These are phyloP conservation scores for Maccullochella peelii DNA, from an alignment of 2,113 vertebrate species.

Conservation along the genomic window DNA sequence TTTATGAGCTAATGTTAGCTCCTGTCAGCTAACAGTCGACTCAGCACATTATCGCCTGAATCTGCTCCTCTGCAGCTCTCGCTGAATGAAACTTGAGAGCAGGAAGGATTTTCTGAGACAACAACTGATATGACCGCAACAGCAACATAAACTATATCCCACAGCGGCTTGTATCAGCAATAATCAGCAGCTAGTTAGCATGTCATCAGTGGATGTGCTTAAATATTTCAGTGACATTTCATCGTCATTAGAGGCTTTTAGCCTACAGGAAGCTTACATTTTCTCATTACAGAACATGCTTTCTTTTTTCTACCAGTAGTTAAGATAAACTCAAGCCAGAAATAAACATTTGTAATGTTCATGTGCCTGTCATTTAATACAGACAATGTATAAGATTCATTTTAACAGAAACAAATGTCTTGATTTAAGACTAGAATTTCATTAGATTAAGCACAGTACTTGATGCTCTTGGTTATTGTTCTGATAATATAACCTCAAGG, in stretches of 20 bases:
- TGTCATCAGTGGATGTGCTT: background rate
- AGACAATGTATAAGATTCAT: background rate
- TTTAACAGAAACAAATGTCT: background rate
- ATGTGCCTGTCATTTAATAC: background rate
- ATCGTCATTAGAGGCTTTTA: constrained; percentile 24
- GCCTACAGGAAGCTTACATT: background rate
- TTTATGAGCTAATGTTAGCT: constrained; percentile 33
- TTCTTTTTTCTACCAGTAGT: background rate
- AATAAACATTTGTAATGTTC: constrained; percentile 3
- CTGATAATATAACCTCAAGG: background rate
- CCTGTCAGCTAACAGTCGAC: constrained; percentile 35
- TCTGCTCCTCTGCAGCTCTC: constrained; percentile 20
- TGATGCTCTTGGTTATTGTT: background rate
- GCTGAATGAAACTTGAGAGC: background rate
- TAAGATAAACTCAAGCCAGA: background rate
- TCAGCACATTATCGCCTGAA: constrained; percentile 26
- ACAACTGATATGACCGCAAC: background rate
- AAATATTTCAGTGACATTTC: constrained; percentile 48
- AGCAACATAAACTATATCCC: constrained; percentile 2
- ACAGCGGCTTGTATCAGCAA: background rate
- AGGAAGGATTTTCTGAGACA: background rate
- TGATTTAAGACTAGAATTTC: background rate
- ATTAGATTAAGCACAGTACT: background rate
- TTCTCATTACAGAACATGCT: background rate
- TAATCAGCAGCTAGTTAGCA: background rate